phyloP scores from a whole-genome alignment of 2,113 vertebrate species.

The Lophius piscatorius region DNA sequence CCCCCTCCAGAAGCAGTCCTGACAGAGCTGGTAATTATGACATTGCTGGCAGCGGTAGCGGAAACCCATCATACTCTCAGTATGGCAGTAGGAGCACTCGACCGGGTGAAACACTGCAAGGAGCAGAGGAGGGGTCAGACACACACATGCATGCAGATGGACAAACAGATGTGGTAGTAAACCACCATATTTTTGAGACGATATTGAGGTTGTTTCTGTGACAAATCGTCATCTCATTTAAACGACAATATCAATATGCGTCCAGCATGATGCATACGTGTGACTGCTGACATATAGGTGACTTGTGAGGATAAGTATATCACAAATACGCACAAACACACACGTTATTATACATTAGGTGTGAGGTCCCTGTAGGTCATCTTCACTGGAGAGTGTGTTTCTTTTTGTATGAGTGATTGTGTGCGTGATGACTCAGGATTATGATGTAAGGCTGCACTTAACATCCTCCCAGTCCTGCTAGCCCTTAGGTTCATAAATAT shows the following conservation, averaged over 20 bases:
- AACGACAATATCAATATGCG: background rate
- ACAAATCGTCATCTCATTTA: background rate
- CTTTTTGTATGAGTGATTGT: conserved; percentile 7
- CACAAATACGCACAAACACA: conserved; percentile 18
- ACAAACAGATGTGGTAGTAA: conserved; percentile 43
- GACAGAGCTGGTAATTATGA: conserved; percentile 99
- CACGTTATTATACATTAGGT: conserved; percentile 14
- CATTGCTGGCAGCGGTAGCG: conserved; percentile 99
- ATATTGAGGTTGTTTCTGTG: background rate
- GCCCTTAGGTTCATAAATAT: conserved; percentile 4
- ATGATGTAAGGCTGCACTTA: conserved; percentile 55
- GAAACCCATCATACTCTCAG: conserved; percentile 99
- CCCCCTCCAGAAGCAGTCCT: conserved; percentile 99
- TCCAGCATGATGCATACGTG: background rate
- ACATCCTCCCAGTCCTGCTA: conserved; percentile 8
- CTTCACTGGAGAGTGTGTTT: background rate
- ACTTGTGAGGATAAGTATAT: conserved; percentile 22
- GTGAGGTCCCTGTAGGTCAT: conserved; percentile 37
- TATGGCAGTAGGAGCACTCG: conserved; percentile 98
- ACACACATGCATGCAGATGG: conserved; percentile 12
- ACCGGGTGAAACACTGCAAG: conserved; percentile 96
- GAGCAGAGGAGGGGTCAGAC: conserved; percentile 44
- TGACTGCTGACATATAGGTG: conserved; percentile 23
- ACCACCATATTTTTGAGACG: no score
- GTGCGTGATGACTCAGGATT: conserved; percentile 27